A percentile compares a stretch with the other conserved stretches of the same genome.
These are phyloP conservation scores for Druceiella hillmani DNA, from an alignment of 2,888 invertebrate genomes.

Conservation along the genomic window DNA sequence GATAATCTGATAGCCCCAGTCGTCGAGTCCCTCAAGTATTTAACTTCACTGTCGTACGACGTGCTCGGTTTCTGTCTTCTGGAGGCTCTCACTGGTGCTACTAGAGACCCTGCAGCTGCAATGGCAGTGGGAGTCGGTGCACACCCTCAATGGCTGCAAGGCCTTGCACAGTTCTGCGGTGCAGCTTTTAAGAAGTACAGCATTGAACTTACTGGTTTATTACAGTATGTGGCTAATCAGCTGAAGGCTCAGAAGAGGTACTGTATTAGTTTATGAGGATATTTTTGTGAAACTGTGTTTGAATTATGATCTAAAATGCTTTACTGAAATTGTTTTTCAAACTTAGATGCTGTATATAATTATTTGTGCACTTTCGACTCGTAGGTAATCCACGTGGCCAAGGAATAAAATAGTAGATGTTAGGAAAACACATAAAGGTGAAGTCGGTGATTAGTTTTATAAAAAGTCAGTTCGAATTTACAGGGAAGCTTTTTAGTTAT, in stretches of 20 bases:
- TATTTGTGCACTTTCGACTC: too few relatives aligned
- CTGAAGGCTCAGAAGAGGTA: conserved; percentile 93
- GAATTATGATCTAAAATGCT: conserved; percentile 7
- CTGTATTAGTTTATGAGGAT: too few relatives aligned
- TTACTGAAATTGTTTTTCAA: not conserved
- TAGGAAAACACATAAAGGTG: too few relatives aligned
- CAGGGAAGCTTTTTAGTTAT: too few relatives aligned
- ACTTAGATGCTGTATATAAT: conserved; percentile 6
- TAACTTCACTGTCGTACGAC: conserved; percentile 93
- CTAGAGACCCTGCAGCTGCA: too few relatives aligned
- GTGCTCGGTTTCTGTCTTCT: conserved; percentile 93
- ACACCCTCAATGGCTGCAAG: conserved; percentile 91
- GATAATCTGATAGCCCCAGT: conserved; percentile 95
- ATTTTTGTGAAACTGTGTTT: too few relatives aligned
- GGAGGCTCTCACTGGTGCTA: conserved; percentile 83
- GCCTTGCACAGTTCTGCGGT: conserved; percentile 92
- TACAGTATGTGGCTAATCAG: conserved; percentile 97
- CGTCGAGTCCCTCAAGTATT: conserved; percentile 94
- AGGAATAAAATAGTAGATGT: too few relatives aligned
- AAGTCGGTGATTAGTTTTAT: too few relatives aligned
- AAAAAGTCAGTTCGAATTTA: too few relatives aligned
- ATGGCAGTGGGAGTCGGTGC: conserved; percentile 83
- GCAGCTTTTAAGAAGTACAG: conserved; percentile 96
- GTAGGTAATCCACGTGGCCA: too few relatives aligned
- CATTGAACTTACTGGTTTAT: conserved; percentile 88